Evolutionary conservation across 2,113 vertebrate species (phyloP), one percentile per base, ranked within the genome.

Genomic region (Brachirus orientalis): DNA sequence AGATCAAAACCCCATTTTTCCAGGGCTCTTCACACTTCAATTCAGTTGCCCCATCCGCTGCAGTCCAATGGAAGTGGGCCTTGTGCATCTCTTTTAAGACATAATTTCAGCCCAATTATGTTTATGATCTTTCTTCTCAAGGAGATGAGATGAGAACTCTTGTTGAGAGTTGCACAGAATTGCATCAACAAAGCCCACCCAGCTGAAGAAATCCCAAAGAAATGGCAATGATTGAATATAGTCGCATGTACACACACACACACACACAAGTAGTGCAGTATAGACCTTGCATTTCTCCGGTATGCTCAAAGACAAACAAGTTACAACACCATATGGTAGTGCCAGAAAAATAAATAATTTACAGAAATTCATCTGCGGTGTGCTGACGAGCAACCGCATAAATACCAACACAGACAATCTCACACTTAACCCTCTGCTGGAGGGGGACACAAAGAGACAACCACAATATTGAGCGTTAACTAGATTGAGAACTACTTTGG

Each of bases 341-440:
- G 88, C 91, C 90, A 91, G 84, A 77, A 89, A 90, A 91, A 92
- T 91, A 92, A 92, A 93, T 90, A 92, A 90, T 91, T 89, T 82
- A 90, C 67, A 80, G 72, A 81, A 86, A 88, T 80, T 80, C 75
- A 89, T 87, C 86, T 90, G 89, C 64, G 8, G 69, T 68, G 80
- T 61, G 71, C 83, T 86, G 86, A 88, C 72, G 70, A 90, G 86
- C 77, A 62, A 86, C 84, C 82, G 11, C 86, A 90, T 75, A 91
- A 92, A 93, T 91, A 88, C 89, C 91, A 91, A 85, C 88, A 87
- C 86, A 87, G 83, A 66, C 77, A 76, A 82, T 81, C 76, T 82
- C 73, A 75, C 85, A 82, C 72, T 89, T 89, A 90, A 90, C 89
- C 82, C 84, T 37, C 69, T 7, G 18, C 7, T 4, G 53, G 69